These are phyloP conservation scores for Fopius arisanus DNA, from an alignment of 1,140 invertebrate genomes.

Conservation along the genomic window DNA sequence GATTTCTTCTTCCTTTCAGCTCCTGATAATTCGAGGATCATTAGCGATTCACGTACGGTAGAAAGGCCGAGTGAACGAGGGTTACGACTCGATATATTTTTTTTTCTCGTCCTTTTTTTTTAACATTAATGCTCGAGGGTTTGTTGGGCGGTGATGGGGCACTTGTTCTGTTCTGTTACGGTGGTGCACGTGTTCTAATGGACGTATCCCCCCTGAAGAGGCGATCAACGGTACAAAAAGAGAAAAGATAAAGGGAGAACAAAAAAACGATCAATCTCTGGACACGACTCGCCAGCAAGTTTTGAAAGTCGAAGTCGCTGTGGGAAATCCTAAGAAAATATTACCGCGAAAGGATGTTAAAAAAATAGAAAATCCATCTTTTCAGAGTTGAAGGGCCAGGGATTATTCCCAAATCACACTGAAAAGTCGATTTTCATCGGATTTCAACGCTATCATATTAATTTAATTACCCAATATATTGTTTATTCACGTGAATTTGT, in stretches of 20 bases:
- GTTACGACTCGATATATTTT: conserved; percentile 25
- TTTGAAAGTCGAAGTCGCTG: conserved; percentile 4
- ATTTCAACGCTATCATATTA: too few relatives aligned
- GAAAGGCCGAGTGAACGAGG: conserved; percentile 13
- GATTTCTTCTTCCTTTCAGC: too few relatives aligned
- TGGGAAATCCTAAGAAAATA: too few relatives aligned
- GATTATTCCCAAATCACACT: too few relatives aligned
- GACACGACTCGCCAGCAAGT: neutral
- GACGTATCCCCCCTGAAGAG: conserved; percentile 29
- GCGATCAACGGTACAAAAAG: conserved; percentile 31
- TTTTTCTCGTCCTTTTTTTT: conserved; percentile 33
- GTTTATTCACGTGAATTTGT: too few relatives aligned
- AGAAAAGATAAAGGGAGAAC: conserved; percentile 28
- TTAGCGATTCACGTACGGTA: neutral
- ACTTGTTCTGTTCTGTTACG: conserved; percentile 44
- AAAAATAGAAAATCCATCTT: too few relatives aligned
- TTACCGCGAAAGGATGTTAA: too few relatives aligned
- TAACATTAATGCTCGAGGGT: conserved; percentile 28
- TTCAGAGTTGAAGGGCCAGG: too few relatives aligned
- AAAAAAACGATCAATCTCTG: conserved; percentile 38
- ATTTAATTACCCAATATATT: too few relatives aligned
- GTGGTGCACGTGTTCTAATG: conserved; percentile 55
- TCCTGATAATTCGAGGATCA: too few relatives aligned
- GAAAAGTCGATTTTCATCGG: too few relatives aligned
- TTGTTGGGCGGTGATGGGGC: conserved; percentile 47